phyloP scores from a whole-genome alignment of 2,797 vertebrate species.

The Eleutherodactylus coqui region DNA sequence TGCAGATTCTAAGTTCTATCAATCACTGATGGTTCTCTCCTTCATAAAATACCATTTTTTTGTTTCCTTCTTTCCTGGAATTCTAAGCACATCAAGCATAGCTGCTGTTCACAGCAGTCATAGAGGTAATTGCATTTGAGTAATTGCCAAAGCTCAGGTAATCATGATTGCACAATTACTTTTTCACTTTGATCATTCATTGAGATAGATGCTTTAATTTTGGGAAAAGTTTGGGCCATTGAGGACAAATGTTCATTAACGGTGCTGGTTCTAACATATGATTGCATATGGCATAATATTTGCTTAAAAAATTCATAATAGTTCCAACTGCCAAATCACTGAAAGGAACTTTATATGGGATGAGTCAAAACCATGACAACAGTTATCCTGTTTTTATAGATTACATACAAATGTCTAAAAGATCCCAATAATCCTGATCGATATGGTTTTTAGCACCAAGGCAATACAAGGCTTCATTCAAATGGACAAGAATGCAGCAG shows the following conservation, averaged over 20 bases:
- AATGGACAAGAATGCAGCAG: too few relatives aligned
- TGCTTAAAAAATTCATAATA: background rate
- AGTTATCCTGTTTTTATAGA: background rate
- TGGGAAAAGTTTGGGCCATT: slow-evolving; percentile 44
- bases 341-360: background rate
- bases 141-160: slow-evolving; percentile 62
- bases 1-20: slow-evolving; percentile 31
- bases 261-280: background rate
- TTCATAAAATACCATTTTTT: slow-evolving; percentile 27
- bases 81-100: slow-evolving; percentile 55
- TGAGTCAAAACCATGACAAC: background rate
- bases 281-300: background rate
- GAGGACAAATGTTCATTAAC: slow-evolving; percentile 55
- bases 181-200: slow-evolving; percentile 59
- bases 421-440: too few relatives aligned
- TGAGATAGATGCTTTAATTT: slow-evolving; percentile 47
- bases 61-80: slow-evolving; percentile 43
- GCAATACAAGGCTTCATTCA: background rate
- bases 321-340: background rate
- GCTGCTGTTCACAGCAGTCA: slow-evolving; percentile 62
- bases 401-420: too few relatives aligned
- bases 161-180: slow-evolving; percentile 59
- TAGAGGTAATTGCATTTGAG: slow-evolving; percentile 59
- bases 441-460: too few relatives aligned
- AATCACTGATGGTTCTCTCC: slow-evolving; percentile 39